Base-by-base conservation (phyloP, 1,140 invertebrate species). In the Sarcophaga bullata region DNA sequence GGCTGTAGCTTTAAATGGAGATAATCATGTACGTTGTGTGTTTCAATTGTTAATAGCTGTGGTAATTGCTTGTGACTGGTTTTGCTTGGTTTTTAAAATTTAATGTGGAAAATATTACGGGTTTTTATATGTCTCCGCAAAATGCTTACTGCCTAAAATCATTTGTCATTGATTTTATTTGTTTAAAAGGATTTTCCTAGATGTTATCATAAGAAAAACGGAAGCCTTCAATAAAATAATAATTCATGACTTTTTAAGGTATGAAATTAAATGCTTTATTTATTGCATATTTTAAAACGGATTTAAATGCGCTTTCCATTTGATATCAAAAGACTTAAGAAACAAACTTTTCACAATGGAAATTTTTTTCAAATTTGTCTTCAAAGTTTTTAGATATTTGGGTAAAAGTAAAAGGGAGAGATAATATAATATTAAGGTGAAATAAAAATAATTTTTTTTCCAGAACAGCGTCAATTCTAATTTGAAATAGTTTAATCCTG, bases 121-220 rank as follows among this genome's bases (percentile, higher is more conserved):
- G 6, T 15, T 68, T 68, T 19, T 68, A 19, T 19, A n/a, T 68
- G 17, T 62, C 6, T 62, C n/a, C n/a, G 10, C 54, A 19, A 19
- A 52, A 52, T 68, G 62, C 6, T 19, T 19, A 9, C n/a, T 19
- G n/a, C n/a, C 10, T 19, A 68, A 68, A 17, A 68, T 68, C n/a
- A 68, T 68, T 68, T 19, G 19, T 68, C 62, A 9, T 25, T 68
- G 62, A 58, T 68, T 68, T 68, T 68, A 17, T 68, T 68, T 37
- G 25, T 37, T 15, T 68, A 68, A 68, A 68, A 68, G 8, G 6
- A 68, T 68, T 68, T 37, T 68, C 17, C n/a, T 58, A n/a, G 0
- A 25, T 25, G 17, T 19, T 19, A 9, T 68, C 7, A 37, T 8
- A 25, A 13, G 52, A 7, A 68, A 15, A 68, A 68, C 62, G 62